Evolutionary conservation across 2,888 invertebrate species (phyloP).

Genomic region (Caenorhabditis drosophilae): DNA sequence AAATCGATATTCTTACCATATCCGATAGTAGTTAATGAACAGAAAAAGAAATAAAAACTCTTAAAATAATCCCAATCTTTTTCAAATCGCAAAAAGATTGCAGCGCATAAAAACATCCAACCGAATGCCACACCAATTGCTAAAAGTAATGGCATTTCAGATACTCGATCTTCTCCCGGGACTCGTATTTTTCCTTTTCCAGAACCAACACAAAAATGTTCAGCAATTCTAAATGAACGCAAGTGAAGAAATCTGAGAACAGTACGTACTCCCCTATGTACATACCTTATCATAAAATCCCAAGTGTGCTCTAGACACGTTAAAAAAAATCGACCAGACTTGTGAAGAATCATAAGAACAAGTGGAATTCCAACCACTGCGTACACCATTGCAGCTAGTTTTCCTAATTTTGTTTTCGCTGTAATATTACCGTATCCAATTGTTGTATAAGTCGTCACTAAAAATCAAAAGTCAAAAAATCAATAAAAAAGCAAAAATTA

Average conservation of each 20-base stretch:
- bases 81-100: constrained; percentile 65
- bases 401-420: constrained; percentile 63
- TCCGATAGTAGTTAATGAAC: constrained; percentile 67
- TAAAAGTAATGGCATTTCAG: constrained; percentile 63
- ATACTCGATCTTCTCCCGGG: constrained; percentile 38
- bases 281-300: constrained; percentile 45
- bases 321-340: constrained; percentile 64
- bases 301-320: constrained; percentile 61
- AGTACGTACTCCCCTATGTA: too few species aligned
- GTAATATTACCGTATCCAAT: constrained; percentile 68
- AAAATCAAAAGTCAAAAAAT: constrained; percentile 1
- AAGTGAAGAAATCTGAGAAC: neutral
- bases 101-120: constrained; percentile 69
- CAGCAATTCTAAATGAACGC: constrained; percentile 20
- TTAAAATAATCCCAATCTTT: constrained; percentile 69
- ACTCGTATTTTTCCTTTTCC: constrained; percentile 36
- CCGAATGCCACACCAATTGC: constrained; percentile 66
- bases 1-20: too few species aligned
- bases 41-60: constrained; percentile 68
- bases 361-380: constrained; percentile 68
- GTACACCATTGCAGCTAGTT: constrained; percentile 67
- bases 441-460: constrained; percentile 66
- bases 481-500: neutral
- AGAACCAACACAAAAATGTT: constrained; percentile 51
- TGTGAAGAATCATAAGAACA: constrained; percentile 67